These are phyloP conservation scores for Oryzaephilus surinamensis DNA, from an alignment of 1,140 invertebrate genomes.

Conservation along the genomic window DNA sequence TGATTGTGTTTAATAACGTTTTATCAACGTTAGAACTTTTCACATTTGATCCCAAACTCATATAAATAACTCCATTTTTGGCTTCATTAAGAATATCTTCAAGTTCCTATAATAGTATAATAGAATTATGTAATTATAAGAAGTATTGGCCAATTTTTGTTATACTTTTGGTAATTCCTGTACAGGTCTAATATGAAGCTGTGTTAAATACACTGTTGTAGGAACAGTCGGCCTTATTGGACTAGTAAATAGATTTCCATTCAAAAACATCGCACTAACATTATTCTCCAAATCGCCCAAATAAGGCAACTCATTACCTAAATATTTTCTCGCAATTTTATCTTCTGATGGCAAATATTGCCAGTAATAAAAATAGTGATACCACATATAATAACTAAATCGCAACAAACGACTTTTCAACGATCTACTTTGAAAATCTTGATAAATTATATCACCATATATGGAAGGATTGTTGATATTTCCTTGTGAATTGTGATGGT, in stretches of 20 bases:
- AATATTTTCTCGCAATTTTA: conserved; percentile 30
- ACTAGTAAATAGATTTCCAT: conserved; percentile 37
- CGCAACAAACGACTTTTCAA: too few species aligned
- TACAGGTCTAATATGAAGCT: neutral
- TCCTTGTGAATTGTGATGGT: too few species aligned
- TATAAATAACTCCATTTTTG: conserved; percentile 39
- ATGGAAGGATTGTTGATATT: too few species aligned
- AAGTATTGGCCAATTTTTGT: too few species aligned
- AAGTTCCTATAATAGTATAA: conserved; percentile 27
- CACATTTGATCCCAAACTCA: conserved; percentile 43
- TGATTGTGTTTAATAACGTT: conserved; percentile 32
- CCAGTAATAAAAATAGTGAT: conserved; percentile 21
- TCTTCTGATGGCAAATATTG: conserved; percentile 24
- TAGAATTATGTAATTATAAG: conserved; percentile 50
- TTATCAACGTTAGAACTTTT: conserved; percentile 33
- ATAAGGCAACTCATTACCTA: conserved; percentile 35
- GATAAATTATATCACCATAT: too few species aligned
- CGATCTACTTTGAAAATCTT: too few species aligned
- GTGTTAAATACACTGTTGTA: conserved; percentile 19
- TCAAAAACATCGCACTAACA: conserved; percentile 41
- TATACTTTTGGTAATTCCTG: too few species aligned
- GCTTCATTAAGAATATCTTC: conserved; percentile 30
- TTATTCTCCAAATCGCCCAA: conserved; percentile 39
- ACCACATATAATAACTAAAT: conserved; percentile 18
- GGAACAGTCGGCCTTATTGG: conserved; percentile 38